Conservation (phyloP, 2,888 invertebrate genomes). For the Lasioglossum malachurum region DNA sequence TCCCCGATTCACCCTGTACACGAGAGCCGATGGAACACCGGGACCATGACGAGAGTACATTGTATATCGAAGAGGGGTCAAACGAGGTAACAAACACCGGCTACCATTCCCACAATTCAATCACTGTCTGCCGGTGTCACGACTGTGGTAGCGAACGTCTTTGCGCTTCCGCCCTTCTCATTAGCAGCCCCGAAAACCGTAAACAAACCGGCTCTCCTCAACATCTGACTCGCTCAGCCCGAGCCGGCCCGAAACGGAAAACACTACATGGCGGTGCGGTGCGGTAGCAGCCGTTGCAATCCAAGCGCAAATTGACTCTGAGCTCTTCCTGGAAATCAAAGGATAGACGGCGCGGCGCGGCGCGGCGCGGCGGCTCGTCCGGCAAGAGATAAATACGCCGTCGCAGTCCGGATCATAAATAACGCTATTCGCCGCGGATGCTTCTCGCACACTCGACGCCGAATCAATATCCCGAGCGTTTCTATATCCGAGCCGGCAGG, state of each 20-base stretch:
- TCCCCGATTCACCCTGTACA: too few species aligned
- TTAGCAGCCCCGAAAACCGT: constrained; percentile 3
- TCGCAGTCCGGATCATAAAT: constrained; percentile 36
- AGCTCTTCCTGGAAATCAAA: constrained; percentile 23
- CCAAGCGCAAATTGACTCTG: background rate
- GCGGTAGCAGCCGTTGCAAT: background rate
- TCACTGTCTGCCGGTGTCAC: background rate
- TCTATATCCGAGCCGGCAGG: constrained; percentile 25
- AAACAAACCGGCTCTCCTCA: background rate
- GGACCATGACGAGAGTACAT: background rate
- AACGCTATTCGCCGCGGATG: constrained; percentile 25
- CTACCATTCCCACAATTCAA: constrained; percentile 1
- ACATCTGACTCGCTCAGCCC: background rate
- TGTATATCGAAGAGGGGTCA: background rate
- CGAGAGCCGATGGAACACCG: background rate
- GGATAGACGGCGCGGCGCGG: constrained; percentile 14
- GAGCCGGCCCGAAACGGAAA: background rate
- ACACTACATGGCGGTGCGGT: background rate
- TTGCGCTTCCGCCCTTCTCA: background rate
- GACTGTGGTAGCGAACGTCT: constrained; percentile 3
- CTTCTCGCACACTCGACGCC: background rate
- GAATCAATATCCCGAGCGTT: constrained; percentile 42
- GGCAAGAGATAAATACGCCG: constrained; percentile 40
- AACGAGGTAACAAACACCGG: background rate
- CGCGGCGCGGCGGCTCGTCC: constrained; percentile 2